Percentiles rank a stretch among this genome's conserved stretches.
Evolutionary conservation across 2,888 invertebrate species (phyloP).

Genomic region (Conistra vaccinii): DNA sequence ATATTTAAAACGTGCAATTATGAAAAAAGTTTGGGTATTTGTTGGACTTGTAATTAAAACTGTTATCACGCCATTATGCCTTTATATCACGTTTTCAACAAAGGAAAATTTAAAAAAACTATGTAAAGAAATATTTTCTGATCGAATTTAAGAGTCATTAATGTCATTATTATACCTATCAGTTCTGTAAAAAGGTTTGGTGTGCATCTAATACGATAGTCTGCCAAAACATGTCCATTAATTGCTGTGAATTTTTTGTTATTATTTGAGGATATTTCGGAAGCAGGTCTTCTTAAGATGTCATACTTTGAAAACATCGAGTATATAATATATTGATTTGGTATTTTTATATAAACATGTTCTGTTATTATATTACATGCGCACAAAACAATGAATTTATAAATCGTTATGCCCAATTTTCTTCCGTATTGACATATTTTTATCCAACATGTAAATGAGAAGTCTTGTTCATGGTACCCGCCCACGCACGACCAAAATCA

Average conservation of each 20-base stretch:
- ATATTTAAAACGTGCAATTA: not conserved
- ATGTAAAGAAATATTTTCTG: conserved; percentile 13
- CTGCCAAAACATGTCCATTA: not conserved
- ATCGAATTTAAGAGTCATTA: conserved; percentile 1
- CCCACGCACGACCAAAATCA: too few relatives aligned
- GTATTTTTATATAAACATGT: not conserved
- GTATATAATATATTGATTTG: not conserved
- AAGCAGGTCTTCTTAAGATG: conserved; percentile 5
- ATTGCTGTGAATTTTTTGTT: not conserved
- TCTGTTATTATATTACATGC: not conserved
- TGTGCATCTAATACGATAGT: not conserved
- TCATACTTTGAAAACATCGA: not conserved
- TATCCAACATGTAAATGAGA: conserved; percentile 19
- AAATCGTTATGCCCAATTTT: not conserved
- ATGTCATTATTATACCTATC: not conserved
- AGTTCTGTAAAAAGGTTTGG: not conserved
- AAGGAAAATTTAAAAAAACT: not conserved
- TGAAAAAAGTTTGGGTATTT: conserved; percentile 23
- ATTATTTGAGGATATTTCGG: conserved; percentile 4
- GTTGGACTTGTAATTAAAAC: conserved; percentile 11
- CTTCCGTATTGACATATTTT: not conserved
- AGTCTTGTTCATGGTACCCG: not conserved
- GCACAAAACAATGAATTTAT: conserved; percentile 15
- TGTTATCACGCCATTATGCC: conserved; percentile 12
- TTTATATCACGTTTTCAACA: not conserved